These are phyloP conservation scores for Monodelphis domestica DNA, from an alignment of 2,797 vertebrate genomes.

Conservation along the genomic window DNA sequence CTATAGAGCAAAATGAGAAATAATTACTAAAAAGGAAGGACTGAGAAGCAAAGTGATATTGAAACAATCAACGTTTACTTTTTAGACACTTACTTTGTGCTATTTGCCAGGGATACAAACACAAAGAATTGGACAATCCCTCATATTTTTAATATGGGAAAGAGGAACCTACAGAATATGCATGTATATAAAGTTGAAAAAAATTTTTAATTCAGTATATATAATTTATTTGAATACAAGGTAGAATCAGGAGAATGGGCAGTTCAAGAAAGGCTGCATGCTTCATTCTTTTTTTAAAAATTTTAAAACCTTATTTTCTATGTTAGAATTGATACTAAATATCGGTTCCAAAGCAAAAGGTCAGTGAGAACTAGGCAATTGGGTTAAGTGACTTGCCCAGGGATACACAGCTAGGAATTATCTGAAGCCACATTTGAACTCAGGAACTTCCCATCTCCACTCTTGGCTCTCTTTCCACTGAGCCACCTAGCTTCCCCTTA, in stretches of 20 bases:
- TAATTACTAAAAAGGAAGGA: slow-evolving; percentile 33
- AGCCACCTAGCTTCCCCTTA: too few relatives aligned
- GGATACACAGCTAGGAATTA: too few relatives aligned
- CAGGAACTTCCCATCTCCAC: too few relatives aligned
- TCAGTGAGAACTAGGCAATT: too few relatives aligned
- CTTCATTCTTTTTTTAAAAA: too few relatives aligned
- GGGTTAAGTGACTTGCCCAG: too few relatives aligned
- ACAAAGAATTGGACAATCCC: neutral
- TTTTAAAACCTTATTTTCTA: too few relatives aligned
- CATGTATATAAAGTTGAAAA: neutral
- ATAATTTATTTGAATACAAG: neutral
- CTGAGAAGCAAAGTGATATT: neutral
- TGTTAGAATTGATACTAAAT: too few relatives aligned
- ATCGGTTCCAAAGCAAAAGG: too few relatives aligned
- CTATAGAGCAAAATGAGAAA: neutral
- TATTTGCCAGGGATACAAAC: neutral
- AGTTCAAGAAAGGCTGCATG: neutral
- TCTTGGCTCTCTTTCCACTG: too few relatives aligned
- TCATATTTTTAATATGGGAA: neutral
- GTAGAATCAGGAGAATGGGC: neutral
- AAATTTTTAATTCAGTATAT: neutral
- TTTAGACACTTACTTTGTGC: neutral
- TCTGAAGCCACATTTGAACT: too few relatives aligned
- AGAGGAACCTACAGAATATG: neutral
- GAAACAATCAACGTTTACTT: neutral